phyloP scores from a whole-genome alignment of 2,113 vertebrate species.

The Corythaixoides concolor region DNA sequence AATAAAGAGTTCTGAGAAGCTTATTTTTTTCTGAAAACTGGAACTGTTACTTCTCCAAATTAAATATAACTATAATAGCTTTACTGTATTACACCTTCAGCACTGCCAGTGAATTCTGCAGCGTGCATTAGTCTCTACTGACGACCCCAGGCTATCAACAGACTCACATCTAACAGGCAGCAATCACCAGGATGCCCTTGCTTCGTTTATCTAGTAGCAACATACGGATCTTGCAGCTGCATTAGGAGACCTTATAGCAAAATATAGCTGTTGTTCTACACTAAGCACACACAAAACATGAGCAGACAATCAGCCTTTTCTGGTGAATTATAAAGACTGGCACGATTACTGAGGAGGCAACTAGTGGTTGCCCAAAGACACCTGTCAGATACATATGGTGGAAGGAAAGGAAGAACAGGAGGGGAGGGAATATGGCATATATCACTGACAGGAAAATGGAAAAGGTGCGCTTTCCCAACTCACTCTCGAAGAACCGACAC shows the following conservation, averaged over 20 bases:
- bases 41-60: not conserved
- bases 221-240: not conserved
- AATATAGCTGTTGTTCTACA: not conserved
- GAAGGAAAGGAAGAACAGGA: not conserved
- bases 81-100: not conserved
- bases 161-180: not conserved
- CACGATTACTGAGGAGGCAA: not conserved
- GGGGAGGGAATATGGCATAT: not conserved
- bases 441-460: not conserved
- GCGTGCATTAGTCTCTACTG: not conserved
- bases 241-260: not conserved
- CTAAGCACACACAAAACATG: not conserved
- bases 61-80: not conserved
- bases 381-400: accelerated
- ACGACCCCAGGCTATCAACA: not conserved
- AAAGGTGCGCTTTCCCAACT: not conserved
- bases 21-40: not conserved
- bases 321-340: not conserved
- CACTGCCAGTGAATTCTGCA: not conserved
- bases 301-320: not conserved
- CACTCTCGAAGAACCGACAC: not conserved
- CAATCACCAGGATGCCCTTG: not conserved
- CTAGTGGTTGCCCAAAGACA: not conserved
- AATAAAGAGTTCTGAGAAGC: not conserved
- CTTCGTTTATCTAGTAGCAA: not conserved